Evolutionary conservation across 2,888 invertebrate genomes (phyloP).

Genomic region (Fragum fragum): DNA sequence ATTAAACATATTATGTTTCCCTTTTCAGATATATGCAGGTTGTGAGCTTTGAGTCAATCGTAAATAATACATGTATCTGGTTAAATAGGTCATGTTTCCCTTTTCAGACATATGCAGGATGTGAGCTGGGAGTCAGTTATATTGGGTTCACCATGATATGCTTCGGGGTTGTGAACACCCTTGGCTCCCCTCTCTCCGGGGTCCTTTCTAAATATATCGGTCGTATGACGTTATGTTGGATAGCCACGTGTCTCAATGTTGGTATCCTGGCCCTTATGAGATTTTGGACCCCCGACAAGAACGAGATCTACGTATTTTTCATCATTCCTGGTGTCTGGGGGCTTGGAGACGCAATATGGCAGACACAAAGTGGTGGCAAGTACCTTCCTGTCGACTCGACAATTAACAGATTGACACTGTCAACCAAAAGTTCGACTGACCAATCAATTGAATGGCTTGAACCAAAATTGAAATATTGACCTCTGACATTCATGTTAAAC

Average conservation of each 20-base stretch:
- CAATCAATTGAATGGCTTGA: no score
- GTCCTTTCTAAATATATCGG: constrained; percentile 70
- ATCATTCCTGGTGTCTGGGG: constrained; percentile 75
- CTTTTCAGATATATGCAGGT: no score
- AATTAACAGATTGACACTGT: no score
- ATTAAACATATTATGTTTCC: no score
- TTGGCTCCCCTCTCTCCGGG: constrained; percentile 76
- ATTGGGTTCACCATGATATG: constrained; percentile 83
- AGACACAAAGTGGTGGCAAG: constrained; percentile 74
- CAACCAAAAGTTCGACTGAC: no score
- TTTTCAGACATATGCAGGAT: constrained; percentile 81
- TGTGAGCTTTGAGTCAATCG: no score
- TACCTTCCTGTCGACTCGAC: background rate
- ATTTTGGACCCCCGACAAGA: constrained; percentile 60
- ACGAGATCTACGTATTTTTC: constrained; percentile 70
- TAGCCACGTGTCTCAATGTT: constrained; percentile 67
- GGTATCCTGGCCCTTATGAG: constrained; percentile 66
- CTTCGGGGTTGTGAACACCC: constrained; percentile 77
- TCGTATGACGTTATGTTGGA: constrained; percentile 62
- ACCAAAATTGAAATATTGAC: no score
- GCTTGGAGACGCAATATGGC: constrained; percentile 74
- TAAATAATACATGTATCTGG: no score
- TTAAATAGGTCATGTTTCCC: no score
- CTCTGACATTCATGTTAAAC: no score
- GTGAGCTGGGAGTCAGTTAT: constrained; percentile 79